A percentile compares a stretch with the other conserved stretches of the same genome.
Conservation (phyloP, 2,113 vertebrate species). For the Patagioenas fasciata region DNA sequence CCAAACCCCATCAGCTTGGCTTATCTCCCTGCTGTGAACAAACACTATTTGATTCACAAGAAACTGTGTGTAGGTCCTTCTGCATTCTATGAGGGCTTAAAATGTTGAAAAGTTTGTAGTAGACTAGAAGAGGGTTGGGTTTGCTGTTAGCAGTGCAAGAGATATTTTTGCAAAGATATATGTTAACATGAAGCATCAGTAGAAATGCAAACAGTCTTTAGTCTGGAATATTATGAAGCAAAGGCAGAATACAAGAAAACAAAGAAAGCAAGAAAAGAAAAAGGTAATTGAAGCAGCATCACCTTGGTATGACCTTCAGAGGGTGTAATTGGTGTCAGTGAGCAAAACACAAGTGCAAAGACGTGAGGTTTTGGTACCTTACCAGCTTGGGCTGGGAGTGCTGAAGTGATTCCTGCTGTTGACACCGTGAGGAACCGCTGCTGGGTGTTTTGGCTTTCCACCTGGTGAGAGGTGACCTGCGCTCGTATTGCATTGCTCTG, state of each 20-base stretch:
- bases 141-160: neutral
- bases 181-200: neutral
- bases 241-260: neutral
- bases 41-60: neutral
- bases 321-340: accelerated
- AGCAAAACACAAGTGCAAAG: neutral
- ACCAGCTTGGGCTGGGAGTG: neutral
- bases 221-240: too few species aligned
- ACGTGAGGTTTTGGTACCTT: neutral
- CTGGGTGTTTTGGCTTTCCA: neutral
- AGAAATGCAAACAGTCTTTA: neutral
- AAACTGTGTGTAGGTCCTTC: neutral
- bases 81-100: neutral
- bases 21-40: neutral
- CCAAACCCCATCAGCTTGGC: neutral
- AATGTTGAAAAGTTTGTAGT: neutral
- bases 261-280: neutral
- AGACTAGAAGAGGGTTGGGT: neutral
- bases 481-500: neutral
- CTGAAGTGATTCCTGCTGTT: neutral
- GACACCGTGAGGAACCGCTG: accelerated
- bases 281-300: neutral
- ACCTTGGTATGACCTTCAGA: neutral
- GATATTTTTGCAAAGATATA: neutral
- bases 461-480: neutral